Evolutionary conservation across 2,888 invertebrate species (phyloP), one percentile per base, ranked within the genome.

Genomic region (Lamellibrachia satsuma): DNA sequence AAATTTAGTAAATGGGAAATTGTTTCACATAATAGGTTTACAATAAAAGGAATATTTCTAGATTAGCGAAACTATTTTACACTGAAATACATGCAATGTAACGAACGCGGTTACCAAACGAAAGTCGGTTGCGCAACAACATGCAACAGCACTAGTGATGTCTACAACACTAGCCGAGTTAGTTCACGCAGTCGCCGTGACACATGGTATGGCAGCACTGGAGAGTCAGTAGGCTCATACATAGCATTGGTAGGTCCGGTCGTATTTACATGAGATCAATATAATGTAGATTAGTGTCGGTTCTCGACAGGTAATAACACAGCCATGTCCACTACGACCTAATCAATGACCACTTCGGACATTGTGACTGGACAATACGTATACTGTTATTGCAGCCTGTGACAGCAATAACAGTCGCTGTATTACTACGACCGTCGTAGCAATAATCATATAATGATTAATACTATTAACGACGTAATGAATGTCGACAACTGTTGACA

Each of bases 241-340:
- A 75, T 75, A 75, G 75, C 22, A 75, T 75, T 75, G n/a, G 75
- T 75, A 75, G 3, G 22, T 75, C 75, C 75, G n/a, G n/a, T 75
- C 75, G 75, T 75, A 75, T 75, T 75, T 75, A 75, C 75, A n/a
- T 75, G 75, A 75, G 75, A 75, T 75, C 75, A 75, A 75, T 75
- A n/a, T n/a, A 22, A 75, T n/a, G 75, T 75, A 75, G 75, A 75
- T 75, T 75, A 75, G 75, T 75, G 75, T 75, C 75, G n/a, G 75
- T 75, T 6, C 75, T 75, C 75, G 75, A 75, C 75, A 75, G 11
- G 75, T 75, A 75, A 75, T 75, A 15, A 6, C 75, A 75, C 75
- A 15, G n/a, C 15, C 75, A 75, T 1, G 75, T 75, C n/a, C 15
- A 22, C 75, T 15, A 75, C 22, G n/a, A 75, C 75, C 75, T 75